Evolutionary conservation across 2,113 vertebrate genomes (phyloP).

Genomic region (Equus przewalskii): DNA sequence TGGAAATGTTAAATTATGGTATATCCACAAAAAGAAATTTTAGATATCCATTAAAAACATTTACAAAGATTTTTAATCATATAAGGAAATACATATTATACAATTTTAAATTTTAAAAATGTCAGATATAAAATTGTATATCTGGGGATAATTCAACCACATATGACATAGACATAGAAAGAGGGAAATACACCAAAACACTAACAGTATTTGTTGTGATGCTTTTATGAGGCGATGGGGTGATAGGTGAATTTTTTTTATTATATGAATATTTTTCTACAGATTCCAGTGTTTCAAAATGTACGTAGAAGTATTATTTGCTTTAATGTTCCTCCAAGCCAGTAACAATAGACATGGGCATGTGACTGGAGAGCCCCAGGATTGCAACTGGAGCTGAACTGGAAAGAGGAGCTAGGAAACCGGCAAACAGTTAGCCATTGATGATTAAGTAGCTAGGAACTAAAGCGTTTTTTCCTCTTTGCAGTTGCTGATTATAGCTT

Average conservation of each 20-base stretch:
- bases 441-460: too few relatives aligned
- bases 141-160: neutral
- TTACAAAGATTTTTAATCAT: slow-evolving; percentile 7
- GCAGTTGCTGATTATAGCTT: too few relatives aligned
- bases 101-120: neutral
- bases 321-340: neutral
- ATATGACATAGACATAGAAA: neutral
- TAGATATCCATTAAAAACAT: neutral
- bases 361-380: neutral
- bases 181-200: neutral
- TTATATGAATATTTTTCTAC: neutral
- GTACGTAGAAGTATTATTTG: neutral
- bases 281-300: neutral
- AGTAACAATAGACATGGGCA: neutral
- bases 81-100: neutral
- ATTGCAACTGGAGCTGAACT: neutral
- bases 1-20: neutral
- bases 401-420: neutral
- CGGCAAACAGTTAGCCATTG: too few relatives aligned
- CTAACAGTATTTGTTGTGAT: neutral
- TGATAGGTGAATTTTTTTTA: neutral
- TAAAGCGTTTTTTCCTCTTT: too few relatives aligned
- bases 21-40: neutral
- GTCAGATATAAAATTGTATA: neutral
- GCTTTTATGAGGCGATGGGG: neutral